Base-by-base conservation (phyloP, 35 echinoderm and acorn worm genomes). In the Ophioderma brevispina region DNA sequence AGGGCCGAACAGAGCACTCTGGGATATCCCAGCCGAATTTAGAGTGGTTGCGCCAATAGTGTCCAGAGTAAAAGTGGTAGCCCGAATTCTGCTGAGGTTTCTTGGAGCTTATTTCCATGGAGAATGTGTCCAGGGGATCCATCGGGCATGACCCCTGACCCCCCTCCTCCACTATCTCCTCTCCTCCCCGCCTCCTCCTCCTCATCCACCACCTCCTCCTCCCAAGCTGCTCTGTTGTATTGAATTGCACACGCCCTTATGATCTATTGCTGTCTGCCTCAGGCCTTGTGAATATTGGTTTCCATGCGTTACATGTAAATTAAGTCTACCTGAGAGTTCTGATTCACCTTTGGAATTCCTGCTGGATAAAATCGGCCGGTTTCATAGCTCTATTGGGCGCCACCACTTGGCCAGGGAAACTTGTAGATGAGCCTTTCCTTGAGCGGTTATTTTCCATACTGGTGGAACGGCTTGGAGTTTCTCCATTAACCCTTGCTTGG, bases 381-480 rank as follows among this genome's bases (percentile, higher is more conserved):
- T 52, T 89, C 40, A n/a, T 39, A 46, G 33, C 30, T 23, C 40
- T 25, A 37, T 46, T 32, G 36, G 32, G 32, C 35, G 1, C 15
- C 59, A 13, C 3, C 4, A 18, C 59, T 25, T 70, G 52, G 25
- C 25, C 83, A 32, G 52, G 52, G 52, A 38, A 32, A 33, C 80
- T 46, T 77, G 43, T 23, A 41, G 23, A 8, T 75, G 35, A 39
- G 36, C 80, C 75, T 39, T 46, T 35, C 89, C 46, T 4, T 33
- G 41, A 10, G 10, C 32, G 36, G 59, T 85, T 23, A 86, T 52
- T 37, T 84, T 59, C 93, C 93, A 94, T 13, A 76, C 39, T 19
- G 93, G 93, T 28, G 93, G 93, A 33, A 75, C 19, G 18, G 76
- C 83, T 70, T 94, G 43, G 8, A 82, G 49, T 38, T 86, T 81